Evolutionary conservation across 2,888 invertebrate genomes (phyloP), one percentile per base, ranked within the genome.

Genomic region (Graphium colonna): DNA sequence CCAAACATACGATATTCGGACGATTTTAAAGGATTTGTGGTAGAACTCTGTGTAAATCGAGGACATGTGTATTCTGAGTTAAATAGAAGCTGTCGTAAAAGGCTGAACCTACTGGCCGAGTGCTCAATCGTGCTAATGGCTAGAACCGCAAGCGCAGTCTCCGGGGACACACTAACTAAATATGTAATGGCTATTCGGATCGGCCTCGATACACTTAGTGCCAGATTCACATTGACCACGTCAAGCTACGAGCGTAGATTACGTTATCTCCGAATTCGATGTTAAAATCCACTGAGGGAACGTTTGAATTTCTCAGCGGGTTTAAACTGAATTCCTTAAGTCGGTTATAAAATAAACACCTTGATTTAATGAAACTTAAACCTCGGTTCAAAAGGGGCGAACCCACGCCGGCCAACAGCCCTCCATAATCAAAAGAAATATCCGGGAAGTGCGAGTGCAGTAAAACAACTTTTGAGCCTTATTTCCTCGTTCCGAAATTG

Each of bases 401-500:
- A 60, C 56, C 55, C 56, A 56, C 62, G 58, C 59, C 58, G 59
- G 46, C 54, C 62, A 63, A 41, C 50, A 52, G 57, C 64, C 59
- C 61, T 68, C 62, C 64, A 73, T 67, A 33, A 73, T 76, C 68
- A 76, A 83, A 82, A 78, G 75, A 78, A 28, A 75, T 75, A 73
- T 70, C 61, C 68, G 68, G 73, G 73, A 80, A 81, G 80, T 82
- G 79, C 70, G 79, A 81, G 76, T 81, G 79, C 79, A 82, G 76
- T 82, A 79, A 83, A 82, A 82, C 77, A 82, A 82, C 77, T 80
- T 83, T 76, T 79, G 76, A 83, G 81, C 80, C 83, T 84, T 85
- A 85, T 87, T 86, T 86, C 73, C 82, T 82, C 82, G 78, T 84
- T 82, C 80, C 84, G 74, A 87, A 88, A 87, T 83, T 87, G 88